A percentile compares a stretch with the other conserved stretches of the same genome.
phyloP scores from a whole-genome alignment of 2,113 vertebrate species.

The Syngnathus floridae region DNA sequence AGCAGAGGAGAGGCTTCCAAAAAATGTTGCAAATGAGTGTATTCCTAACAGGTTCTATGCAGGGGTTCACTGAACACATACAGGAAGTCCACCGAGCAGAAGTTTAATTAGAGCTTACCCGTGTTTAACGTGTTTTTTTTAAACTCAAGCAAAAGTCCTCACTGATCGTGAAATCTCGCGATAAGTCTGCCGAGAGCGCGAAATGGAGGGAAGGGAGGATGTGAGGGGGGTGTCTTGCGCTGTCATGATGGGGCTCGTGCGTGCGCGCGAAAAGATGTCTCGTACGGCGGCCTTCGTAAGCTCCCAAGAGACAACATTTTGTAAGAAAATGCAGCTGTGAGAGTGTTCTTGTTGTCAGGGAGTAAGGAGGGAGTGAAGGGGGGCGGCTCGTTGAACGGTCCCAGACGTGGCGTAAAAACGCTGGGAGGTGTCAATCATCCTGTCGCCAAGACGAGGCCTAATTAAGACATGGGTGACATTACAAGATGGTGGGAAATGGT shows the following conservation, averaged over 20 bases:
- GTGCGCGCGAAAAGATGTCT: background rate
- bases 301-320: background rate
- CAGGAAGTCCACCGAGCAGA: background rate
- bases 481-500: slow-evolving; percentile 15
- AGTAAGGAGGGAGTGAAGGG: background rate
- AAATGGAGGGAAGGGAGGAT: background rate
- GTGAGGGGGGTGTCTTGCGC: background rate
- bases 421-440: slow-evolving; percentile 61
- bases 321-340: background rate
- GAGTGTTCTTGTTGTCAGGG: background rate
- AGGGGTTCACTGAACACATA: background rate
- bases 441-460: slow-evolving; percentile 46
- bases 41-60: no score
- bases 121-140: background rate
- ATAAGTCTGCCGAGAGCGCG: background rate
- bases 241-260: background rate
- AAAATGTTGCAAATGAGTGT: background rate
- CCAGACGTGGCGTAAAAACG: slow-evolving; percentile 33
- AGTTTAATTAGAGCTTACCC: background rate
- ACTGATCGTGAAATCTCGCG: background rate
- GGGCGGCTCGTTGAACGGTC: background rate
- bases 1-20: background rate
- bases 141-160: background rate
- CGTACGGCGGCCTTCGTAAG: background rate
- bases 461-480: slow-evolving; percentile 32